Base-by-base conservation (phyloP, 2,888 invertebrate genomes). In the Asteroscopus sphinx region DNA sequence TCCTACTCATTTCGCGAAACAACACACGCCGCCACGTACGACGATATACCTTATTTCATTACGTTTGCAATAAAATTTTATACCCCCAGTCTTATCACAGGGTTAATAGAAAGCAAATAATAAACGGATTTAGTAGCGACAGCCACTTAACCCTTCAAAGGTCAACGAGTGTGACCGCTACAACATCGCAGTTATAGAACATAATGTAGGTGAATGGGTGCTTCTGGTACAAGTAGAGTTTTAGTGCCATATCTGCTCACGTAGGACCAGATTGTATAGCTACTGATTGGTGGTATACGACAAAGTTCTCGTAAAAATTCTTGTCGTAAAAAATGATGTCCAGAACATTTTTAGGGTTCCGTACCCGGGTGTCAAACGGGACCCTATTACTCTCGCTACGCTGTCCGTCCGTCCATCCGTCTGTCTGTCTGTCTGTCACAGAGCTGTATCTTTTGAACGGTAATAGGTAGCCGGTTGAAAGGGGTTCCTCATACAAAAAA, bases 21-120 rank as follows among this genome's bases (percentile, higher is more conserved):
- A 33, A 2, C 32, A 48, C 44, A 15, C 15, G 28, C 16, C 45
- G 40, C 33, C 12, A 15, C 25, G 17, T 61, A 26, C 12, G 12
- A 17, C 25, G 6, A 46, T 25, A 52, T 57, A 41, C 33, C 48
- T 56, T 52, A 66, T 42, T 67, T 49, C 37, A 67, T 71, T 37
- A 51, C 51, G 35, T 11, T 16, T 49, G 45, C 45, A 52, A 66
- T 67, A 67, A 67, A 65, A 71, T 53, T 71, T 66, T 71, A 68
- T 67, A 55, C 44, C 36, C 46, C 13, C 30, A n/a, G 28, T 32
- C 51, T 60, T 68, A 72, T 72, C 68, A 72, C 30, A 42, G 40
- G 59, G 44, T 59, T 71, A 60, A 46, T 68, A 73, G 69, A 73
- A 68, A 61, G 41, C 54, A 69, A 72, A 67, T 70, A 67, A 51